Percentiles rank a stretch among this genome's conserved stretches.
These are phyloP conservation scores for Prunella strophiata DNA, from an alignment of 2,797 vertebrate genomes.

Conservation along the genomic window DNA sequence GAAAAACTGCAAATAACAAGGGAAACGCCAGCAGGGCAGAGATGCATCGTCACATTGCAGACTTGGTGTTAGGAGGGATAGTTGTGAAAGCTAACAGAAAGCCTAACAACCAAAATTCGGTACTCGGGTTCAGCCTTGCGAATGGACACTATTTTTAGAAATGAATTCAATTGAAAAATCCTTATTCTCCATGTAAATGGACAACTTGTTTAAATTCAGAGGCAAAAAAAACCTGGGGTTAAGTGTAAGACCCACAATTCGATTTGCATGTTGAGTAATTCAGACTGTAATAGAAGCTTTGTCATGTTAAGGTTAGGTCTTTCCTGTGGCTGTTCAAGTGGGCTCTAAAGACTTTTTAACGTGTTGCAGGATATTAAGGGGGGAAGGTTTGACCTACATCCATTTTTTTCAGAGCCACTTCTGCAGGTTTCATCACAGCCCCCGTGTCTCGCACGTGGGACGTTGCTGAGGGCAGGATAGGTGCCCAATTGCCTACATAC, in stretches of 20 bases:
- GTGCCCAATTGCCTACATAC: constrained; percentile 55
- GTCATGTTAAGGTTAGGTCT: constrained; percentile 64
- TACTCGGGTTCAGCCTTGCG: background rate
- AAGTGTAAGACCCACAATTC: constrained; percentile 38
- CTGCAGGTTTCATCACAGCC: constrained; percentile 54
- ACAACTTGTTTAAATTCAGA: constrained; percentile 46
- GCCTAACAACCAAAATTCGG: background rate
- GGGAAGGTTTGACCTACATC: constrained; percentile 57
- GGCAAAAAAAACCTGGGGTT: background rate
- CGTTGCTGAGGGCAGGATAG: constrained; percentile 63
- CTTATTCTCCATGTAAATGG: constrained; percentile 22
- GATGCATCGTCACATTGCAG: background rate
- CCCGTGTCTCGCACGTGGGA: constrained; percentile 7
- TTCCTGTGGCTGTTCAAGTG: constrained; percentile 64
- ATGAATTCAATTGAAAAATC: background rate
- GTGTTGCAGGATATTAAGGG: constrained; percentile 56
- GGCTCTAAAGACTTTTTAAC: constrained; percentile 52
- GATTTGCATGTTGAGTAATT: constrained; percentile 61
- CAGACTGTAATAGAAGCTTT: constrained; percentile 49
- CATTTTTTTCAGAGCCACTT: constrained; percentile 46
- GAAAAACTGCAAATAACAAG: constrained; percentile 5
- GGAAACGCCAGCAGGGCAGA: background rate
- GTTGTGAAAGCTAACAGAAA: background rate
- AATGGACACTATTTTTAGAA: constrained; percentile 7
- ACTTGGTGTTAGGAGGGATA: background rate